Evolutionary conservation across 1,140 invertebrate species (phyloP).

Genomic region (Vanessa tameamea): DNA sequence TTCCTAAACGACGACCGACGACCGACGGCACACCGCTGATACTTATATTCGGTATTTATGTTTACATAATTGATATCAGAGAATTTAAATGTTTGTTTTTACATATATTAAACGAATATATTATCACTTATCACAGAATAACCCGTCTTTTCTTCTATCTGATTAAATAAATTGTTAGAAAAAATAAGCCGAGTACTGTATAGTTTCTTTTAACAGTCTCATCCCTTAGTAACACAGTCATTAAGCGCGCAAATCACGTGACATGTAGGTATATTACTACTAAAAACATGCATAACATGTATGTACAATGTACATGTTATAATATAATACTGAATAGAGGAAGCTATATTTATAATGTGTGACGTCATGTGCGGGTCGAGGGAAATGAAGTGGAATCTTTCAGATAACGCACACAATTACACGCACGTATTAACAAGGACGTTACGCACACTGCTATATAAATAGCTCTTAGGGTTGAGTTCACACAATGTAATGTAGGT

Average conservation of each 20-base stretch:
- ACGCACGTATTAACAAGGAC: conserved; percentile 40
- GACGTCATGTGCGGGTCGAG: conserved; percentile 71
- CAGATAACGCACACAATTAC: conserved; percentile 74
- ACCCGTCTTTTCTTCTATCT: no score
- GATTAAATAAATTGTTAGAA: no score
- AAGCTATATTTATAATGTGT: conserved; percentile 56
- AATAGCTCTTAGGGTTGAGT: conserved; percentile 63
- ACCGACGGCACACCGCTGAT: conserved; percentile 43
- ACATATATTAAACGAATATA: not conserved
- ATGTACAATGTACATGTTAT: conserved; percentile 28
- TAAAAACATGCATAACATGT: no score
- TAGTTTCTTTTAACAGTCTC: no score
- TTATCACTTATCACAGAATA: no score
- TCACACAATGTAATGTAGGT: conserved; percentile 71
- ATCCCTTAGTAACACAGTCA: no score
- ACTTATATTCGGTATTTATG: conserved; percentile 39
- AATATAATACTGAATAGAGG: conserved; percentile 38
- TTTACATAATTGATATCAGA: conserved; percentile 44
- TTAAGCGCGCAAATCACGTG: no score
- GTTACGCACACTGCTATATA: conserved; percentile 40
- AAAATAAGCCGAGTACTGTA: no score
- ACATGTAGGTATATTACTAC: no score
- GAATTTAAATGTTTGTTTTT: conserved; percentile 1
- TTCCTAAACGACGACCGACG: conserved; percentile 61
- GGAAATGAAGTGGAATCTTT: conserved; percentile 79